Conservation (phyloP, 1,140 invertebrate genomes). For the Temnothorax longispinosus region DNA sequence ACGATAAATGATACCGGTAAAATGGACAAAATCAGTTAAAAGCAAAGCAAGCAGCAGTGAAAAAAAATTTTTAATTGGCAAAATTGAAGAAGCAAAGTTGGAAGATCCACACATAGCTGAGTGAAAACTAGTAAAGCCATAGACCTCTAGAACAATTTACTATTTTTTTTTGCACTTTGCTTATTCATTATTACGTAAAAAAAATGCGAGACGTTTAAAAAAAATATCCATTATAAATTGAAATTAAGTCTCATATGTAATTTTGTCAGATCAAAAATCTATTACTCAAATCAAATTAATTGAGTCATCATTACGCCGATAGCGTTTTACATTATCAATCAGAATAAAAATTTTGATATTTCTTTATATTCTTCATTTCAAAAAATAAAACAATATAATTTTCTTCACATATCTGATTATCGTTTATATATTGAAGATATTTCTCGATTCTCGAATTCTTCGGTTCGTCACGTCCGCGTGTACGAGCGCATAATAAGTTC, state of each 20-base stretch:
- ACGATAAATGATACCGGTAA: slow-evolving; percentile 14
- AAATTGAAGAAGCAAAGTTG: background rate
- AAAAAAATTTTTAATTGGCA: background rate
- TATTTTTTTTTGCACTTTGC: background rate
- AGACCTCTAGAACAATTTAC: background rate
- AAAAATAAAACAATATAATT: background rate
- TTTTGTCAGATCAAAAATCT: background rate
- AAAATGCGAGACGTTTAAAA: background rate
- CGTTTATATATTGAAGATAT: background rate
- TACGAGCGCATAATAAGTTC: slow-evolving; percentile 61
- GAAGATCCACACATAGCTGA: background rate
- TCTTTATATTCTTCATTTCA: too few species aligned
- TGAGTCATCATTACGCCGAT: background rate
- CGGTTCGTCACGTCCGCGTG: background rate
- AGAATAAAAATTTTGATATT: background rate
- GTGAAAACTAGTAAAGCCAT: background rate
- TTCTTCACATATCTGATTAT: background rate
- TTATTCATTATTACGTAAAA: background rate
- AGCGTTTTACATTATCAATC: background rate
- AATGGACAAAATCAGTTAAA: background rate
- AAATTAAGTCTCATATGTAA: background rate
- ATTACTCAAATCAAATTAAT: slow-evolving; percentile 4
- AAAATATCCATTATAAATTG: background rate
- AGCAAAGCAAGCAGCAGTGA: background rate
- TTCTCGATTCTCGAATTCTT: background rate